These are phyloP conservation scores for Atlantisia rogersi DNA, from an alignment of 2,113 vertebrate genomes.

Conservation along the genomic window DNA sequence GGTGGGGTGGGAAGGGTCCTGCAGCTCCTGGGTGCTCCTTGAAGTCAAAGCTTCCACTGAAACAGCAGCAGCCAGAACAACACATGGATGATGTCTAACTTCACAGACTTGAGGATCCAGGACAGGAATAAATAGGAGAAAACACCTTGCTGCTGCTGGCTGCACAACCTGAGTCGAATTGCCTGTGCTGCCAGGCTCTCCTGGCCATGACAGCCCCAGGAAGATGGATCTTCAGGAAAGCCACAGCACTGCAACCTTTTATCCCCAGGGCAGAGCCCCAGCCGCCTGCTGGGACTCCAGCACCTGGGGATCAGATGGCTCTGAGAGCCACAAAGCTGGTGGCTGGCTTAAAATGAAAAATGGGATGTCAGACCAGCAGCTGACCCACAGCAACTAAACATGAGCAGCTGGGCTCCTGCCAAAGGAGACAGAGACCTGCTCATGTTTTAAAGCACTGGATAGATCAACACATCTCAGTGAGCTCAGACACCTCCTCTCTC, in stretches of 20 bases:
- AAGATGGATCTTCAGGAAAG: not conserved
- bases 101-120: not conserved
- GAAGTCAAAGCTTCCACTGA: not conserved
- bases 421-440: not conserved
- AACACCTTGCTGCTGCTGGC: not conserved
- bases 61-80: not conserved
- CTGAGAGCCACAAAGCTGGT: not conserved
- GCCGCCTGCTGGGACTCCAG: not conserved
- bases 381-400: not conserved
- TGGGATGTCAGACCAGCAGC: rapidly evolving
- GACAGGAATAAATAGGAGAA: not conserved
- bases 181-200: not conserved
- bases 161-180: not conserved
- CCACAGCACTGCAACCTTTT: not conserved
- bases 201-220: not conserved
- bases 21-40: not conserved
- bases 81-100: not conserved
- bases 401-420: not conserved
- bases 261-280: not conserved
- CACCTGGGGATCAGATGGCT: rapidly evolving
- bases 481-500: not conserved
- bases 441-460: not conserved
- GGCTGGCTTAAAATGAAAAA: not conserved
- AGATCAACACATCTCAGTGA: rapidly evolving
- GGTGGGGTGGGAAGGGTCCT: not conserved